phyloP scores from a whole-genome alignment of 2,113 vertebrate genomes.

The Pelodiscus sinensis region DNA sequence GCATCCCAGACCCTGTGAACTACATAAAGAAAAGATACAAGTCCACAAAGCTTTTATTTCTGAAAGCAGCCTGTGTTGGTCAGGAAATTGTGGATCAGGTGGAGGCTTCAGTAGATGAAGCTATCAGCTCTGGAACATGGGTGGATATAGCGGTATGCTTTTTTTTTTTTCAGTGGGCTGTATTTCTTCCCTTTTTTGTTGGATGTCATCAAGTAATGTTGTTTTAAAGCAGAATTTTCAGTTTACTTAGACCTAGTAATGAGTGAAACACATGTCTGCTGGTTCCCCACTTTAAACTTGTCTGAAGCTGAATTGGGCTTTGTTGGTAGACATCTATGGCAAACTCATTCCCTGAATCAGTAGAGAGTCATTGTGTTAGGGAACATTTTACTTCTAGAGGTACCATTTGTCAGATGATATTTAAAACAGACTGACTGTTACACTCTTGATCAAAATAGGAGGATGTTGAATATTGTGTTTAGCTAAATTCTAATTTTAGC shows the following conservation, averaged over 20 bases:
- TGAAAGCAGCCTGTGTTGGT: slow-evolving; percentile 89
- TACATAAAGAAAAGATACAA: slow-evolving; percentile 95
- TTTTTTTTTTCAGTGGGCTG: background rate
- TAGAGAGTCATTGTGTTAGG: background rate
- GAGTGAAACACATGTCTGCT: background rate
- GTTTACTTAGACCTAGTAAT: background rate
- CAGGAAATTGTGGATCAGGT: slow-evolving; percentile 91
- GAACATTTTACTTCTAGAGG: background rate
- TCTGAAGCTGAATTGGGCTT: background rate
- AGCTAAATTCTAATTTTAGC: background rate
- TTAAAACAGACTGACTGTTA: rapidly evolving
- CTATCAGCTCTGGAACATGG: slow-evolving; percentile 90
- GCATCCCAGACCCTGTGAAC: slow-evolving; percentile 90
- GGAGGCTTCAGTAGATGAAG: slow-evolving; percentile 95
- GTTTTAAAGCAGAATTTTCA: background rate
- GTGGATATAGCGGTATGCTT: slow-evolving; percentile 88
- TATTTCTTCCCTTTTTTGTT: background rate
- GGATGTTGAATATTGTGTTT: background rate
- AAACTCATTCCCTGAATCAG: background rate
- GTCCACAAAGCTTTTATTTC: slow-evolving; percentile 86
- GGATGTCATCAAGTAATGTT: background rate
- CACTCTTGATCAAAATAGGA: background rate
- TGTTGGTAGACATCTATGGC: background rate
- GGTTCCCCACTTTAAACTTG: background rate
- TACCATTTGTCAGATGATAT: rapidly evolving